Base-by-base conservation (phyloP, 2,888 invertebrate species). In the Epsilonema sp. region DNA sequence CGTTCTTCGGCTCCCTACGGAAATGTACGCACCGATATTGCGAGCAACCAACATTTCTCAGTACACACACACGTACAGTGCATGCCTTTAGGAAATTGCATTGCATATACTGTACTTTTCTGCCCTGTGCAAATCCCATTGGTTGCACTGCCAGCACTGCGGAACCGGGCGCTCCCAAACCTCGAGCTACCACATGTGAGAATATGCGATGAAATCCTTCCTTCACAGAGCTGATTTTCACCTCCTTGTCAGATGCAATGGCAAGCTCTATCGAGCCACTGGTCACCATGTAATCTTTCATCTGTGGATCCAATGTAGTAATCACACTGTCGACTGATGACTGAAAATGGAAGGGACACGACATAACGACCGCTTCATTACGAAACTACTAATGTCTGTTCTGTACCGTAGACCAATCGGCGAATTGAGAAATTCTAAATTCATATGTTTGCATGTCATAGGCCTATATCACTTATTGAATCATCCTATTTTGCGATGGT, bases 291-390 rank as follows among this genome's bases (percentile, higher is more conserved):
- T 80, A 79, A 67, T 83, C 81, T 63, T 78, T 79, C 84, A 84
- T 85, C 65, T 84, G 83, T 19, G 84, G 84, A 65, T 85, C 84
- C 23, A 85, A 68, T 8, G 83, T 83, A 11, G 82, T 83, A 46
- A 85, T 82, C 74, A 85, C 78, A 0, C 79, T 76, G 63, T 83
- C 82, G 0, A 84, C 78, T 1, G 82, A 82, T 58, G 72, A 80
- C 70, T 80, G 52, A 40, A 56, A 55, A 43, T 40, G 37, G 4
- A 21, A 23, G 20, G 16, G 11, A 11, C 23, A 22, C 20, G 21
- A 4, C 5, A 23, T n/a, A n/a, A n/a, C n/a, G n/a, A n/a, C n/a
- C n/a, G n/a, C n/a, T n/a, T n/a, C n/a, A n/a, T n/a, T n/a, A n/a
- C n/a, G n/a, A n/a, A n/a, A n/a, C n/a, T n/a, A n/a, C n/a, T n/a